A percentile compares a stretch with the other conserved stretches of the same genome.
These are phyloP conservation scores for Brienomyrus brachyistius DNA, from an alignment of 2,113 vertebrate species.

Conservation along the genomic window DNA sequence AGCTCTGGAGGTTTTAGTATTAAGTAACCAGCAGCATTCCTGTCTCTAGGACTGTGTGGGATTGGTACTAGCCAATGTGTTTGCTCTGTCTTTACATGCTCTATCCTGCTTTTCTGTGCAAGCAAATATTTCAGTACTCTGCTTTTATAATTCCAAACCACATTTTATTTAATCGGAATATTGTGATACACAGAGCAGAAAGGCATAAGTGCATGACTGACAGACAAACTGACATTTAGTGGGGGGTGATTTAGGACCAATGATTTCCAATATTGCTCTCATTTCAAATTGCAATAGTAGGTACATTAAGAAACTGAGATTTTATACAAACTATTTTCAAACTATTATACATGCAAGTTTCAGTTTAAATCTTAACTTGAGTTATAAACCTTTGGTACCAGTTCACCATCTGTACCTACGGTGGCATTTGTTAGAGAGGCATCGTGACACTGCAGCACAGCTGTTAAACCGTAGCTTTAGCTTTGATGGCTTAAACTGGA, in stretches of 20 bases:
- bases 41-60: background rate
- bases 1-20: background rate
- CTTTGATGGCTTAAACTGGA: background rate
- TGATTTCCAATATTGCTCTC: background rate
- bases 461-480: background rate
- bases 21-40: background rate
- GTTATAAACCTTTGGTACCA: background rate
- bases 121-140: background rate
- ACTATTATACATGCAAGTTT: background rate
- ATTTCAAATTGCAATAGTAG: background rate
- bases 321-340: background rate
- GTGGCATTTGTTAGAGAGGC: background rate
- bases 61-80: background rate
- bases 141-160: conserved; percentile 1
- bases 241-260: background rate
- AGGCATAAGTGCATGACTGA: background rate
- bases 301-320: background rate
- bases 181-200: background rate
- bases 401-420: background rate
- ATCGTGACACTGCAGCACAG: background rate
- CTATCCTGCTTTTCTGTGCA: background rate
- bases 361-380: background rate
- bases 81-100: background rate
- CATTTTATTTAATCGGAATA: conserved; percentile 12
- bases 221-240: background rate